Evolutionary conservation across 2,113 vertebrate genomes (phyloP).

Genomic region (Prolemur simus): DNA sequence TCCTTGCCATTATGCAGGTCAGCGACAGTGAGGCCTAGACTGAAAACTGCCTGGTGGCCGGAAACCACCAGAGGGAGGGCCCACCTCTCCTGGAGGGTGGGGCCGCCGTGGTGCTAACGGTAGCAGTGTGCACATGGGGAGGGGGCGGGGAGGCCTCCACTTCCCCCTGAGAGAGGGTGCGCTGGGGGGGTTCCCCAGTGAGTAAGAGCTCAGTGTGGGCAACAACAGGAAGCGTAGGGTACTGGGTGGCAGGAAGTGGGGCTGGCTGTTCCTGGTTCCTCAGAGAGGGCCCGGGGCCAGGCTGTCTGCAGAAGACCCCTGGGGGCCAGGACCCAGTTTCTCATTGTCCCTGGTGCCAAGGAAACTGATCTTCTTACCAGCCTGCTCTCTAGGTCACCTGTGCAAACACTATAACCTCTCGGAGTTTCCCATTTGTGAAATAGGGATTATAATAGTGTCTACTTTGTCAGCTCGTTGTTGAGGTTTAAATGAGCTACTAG

Average conservation of each 20-base stretch:
- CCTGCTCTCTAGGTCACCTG: background rate
- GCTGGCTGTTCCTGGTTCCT: conserved; percentile 57
- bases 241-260: conserved; percentile 76
- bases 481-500: background rate
- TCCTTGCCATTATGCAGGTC: background rate
- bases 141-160: conserved; percentile 63
- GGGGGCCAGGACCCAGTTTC: background rate
- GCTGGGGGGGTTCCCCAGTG: conserved; percentile 69
- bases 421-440: background rate
- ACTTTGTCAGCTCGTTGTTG: background rate
- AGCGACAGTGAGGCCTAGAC: background rate
- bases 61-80: conserved; percentile 68
- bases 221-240: conserved; percentile 77
- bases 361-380: background rate
- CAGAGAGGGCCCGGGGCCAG: background rate
- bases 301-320: conserved; percentile 40
- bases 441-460: background rate
- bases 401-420: accelerated
- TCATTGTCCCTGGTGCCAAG: background rate
- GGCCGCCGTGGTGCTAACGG: conserved; percentile 51
- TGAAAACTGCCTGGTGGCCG: conserved; percentile 45
- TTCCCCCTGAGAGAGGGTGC: conserved; percentile 70
- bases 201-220: conserved; percentile 71
- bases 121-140: background rate
- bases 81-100: conserved; percentile 61